Evolutionary conservation across 2,888 invertebrate genomes (phyloP), one percentile per base, ranked within the genome.

Genomic region (Germaria angustata): DNA sequence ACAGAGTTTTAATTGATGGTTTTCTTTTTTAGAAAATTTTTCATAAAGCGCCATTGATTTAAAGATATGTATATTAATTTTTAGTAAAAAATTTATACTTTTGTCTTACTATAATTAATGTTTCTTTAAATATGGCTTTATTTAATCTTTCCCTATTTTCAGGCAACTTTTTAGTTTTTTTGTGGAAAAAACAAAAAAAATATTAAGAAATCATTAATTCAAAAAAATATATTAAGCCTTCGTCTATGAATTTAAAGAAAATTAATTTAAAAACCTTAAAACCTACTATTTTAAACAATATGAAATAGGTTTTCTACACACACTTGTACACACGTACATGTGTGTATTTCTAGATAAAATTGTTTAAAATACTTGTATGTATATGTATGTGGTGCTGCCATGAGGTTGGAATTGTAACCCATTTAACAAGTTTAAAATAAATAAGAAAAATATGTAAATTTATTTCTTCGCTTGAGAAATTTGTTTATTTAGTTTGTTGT

Each of bases 371-470:
- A 53, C 55, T 22, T 46, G 53, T 20, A 20, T 53, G 39, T 24
- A n/a, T n/a, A n/a, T n/a, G n/a, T n/a, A n/a, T n/a, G n/a, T n/a
- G n/a, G 28, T 34, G 28, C 28, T 28, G 7, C 34, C 39, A 51
- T 36, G 24, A 22, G 17, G 13, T 28, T 66, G 39, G 44, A 72
- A 51, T 72, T 79, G 75, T 79, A 79, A 82, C 78, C 79, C 66
- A 82, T 82, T 82, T 82, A 79, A 82, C 82, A 71, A 71, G 75
- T 79, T 66, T 41, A 7, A 71, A 73, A 82, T 71, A 82, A 79
- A 79, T 68, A 81, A 63, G 32, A 53, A 66, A 79, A 75, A 79
- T 76, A 82, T 79, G 75, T 75, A 71, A 82, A 79, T 71, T 81
- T 24, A 57, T 65, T 20, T 2, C 13, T 20, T 20, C 17, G n/a